Percentiles rank a stretch among this genome's conserved stretches.
Conservation (phyloP, 2,797 vertebrate species). For the Peromyscus attwateri region DNA sequence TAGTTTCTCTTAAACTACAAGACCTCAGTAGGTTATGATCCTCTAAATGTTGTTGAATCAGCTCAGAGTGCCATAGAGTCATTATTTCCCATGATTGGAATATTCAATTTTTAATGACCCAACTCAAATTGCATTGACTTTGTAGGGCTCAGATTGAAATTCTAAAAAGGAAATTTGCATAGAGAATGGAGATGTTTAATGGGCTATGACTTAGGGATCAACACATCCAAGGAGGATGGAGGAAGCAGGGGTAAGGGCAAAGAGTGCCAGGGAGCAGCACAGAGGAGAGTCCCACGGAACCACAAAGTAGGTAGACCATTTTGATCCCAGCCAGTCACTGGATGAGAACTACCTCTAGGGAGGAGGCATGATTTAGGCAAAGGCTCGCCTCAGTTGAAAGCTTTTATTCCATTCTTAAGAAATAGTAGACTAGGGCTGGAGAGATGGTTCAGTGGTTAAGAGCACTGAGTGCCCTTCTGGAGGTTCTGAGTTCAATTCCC, state of each 20-base stretch:
- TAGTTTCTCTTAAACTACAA: constrained; percentile 53
- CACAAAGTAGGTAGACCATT: background rate
- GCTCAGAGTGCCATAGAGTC: constrained; percentile 34
- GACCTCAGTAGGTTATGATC: constrained; percentile 37
- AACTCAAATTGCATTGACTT: constrained; percentile 57
- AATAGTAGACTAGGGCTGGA: background rate
- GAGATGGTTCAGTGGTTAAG: too few species aligned
- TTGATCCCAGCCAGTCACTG: background rate
- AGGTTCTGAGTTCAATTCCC: too few species aligned
- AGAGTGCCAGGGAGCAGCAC: background rate
- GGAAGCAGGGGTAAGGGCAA: background rate
- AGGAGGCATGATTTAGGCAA: background rate
- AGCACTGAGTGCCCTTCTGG: too few species aligned
- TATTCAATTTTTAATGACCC: constrained; percentile 68
- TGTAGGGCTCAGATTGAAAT: constrained; percentile 34
- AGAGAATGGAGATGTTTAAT: constrained; percentile 39
- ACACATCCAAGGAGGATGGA: background rate
- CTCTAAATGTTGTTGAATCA: constrained; percentile 63
- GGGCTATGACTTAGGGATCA: constrained; percentile 39
- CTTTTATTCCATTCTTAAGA: background rate
- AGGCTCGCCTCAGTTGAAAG: constrained; percentile 1
- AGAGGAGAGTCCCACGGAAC: background rate
- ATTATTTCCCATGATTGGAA: constrained; percentile 54
- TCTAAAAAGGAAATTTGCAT: constrained; percentile 60
- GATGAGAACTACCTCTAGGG: background rate